Evolutionary conservation across 2,888 invertebrate genomes (phyloP), one percentile per base, ranked within the genome.

Genomic region (Nephrotoma appendiculata): DNA sequence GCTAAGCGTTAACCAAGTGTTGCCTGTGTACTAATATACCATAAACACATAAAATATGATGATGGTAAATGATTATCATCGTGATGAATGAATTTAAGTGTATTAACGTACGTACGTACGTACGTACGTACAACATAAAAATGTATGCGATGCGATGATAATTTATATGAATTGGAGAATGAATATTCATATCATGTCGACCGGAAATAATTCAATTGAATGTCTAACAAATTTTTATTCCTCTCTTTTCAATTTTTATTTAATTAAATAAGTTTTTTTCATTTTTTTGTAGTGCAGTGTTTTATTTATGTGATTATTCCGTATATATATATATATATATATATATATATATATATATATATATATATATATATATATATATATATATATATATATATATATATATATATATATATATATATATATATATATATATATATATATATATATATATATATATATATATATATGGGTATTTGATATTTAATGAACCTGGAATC

Each of bases 141-240:
- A 44, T 11, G 19, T 71, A 71, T 19, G 31, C 31, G 31, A 31
- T 71, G 71, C 71, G 71, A 71, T 31, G 71, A 71, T 71, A 71
- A 71, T 31, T 31, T 31, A 31, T 71, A 31, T 71, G 71, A 71
- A 71, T 71, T 71, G 71, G 71, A 71, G 71, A 84, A 84, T 84
- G n/a, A 84, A 84, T 84, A 84, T 84, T 84, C 84, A 84, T 84
- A 84, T 84, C 84, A 84, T 84, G 84, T 43, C 43, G 84, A 84
- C 84, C 84, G 84, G 84, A 84, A 84, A 84, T 43, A 84, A 84
- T 84, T 43, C 84, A 84, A 84, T 84, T 84, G 84, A 84, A 84
- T 84, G 84, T 84, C 84, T 84, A 84, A 84, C 84, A 84, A 84
- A 1, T 84, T 71, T 71, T 57, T 57, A 31, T 15, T 57, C n/a